Base-by-base conservation (phyloP, 2,797 vertebrate species). In the Buceros bicornis region DNA sequence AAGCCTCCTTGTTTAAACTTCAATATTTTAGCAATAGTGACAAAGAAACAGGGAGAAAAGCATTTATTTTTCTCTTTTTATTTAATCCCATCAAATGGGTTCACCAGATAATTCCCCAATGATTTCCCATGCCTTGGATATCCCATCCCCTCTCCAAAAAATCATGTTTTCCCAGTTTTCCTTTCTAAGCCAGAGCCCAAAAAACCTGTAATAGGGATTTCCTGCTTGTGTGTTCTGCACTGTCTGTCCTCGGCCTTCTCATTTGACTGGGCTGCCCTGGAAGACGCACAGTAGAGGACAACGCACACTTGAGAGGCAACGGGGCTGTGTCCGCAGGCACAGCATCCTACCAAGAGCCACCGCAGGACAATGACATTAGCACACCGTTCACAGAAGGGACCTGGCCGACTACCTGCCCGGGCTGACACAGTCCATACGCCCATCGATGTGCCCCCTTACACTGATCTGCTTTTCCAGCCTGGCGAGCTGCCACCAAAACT, bases 1-100 rank as follows among this genome's bases (percentile, higher is more conserved):
- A 97, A 97, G 82, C 92, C 35, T 96, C 79, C 91, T 96, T 97
- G 96, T 97, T 97, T 97, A 97, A 97, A 97, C 94, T 87, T 96
- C 97, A 97, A 96, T 97, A 96, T 97, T 97, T 97, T 97, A 97
- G 93, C 84, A 96, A 95, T 58, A 95, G 65, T 95, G 95, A 97
- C 94, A 97, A 93, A 95, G 95, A 96, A 91, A 94, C 66, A 93
- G 16, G 45, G 53, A 78, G 58, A 90, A 86, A 92, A 94, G 74
- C 92, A 88, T 89, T 93, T 84, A 95, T 97, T 96, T 96, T 91
- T 90, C 73, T 76, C 77, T 95, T 94, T 94, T 88, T 87, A 67
- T 95, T 90, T 94, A 85, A 92, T 87, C 70, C 73, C 56, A 61
- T 88, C 84, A 50, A 62, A 73, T 4, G 11, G 33, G 82, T 91